Percentiles rank a stretch among this genome's conserved stretches.
Evolutionary conservation across 1,140 invertebrate species (phyloP).

Genomic region (Polypedilum vanderplanki): DNA sequence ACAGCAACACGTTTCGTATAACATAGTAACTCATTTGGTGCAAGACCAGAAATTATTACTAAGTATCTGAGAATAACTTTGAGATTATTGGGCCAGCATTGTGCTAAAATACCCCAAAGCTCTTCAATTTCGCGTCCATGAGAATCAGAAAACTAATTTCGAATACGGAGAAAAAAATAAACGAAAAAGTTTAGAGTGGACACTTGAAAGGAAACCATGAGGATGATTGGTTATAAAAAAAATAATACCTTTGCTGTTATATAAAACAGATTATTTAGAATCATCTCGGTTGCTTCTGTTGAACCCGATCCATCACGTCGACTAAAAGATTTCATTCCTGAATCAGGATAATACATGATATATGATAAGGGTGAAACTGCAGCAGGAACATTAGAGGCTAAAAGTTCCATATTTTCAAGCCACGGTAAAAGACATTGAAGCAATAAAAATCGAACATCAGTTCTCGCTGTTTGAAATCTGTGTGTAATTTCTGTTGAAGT

Average conservation of each 20-base stretch:
- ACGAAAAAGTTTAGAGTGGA: not conserved
- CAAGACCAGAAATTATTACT: constrained; percentile 92
- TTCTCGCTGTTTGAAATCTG: constrained; percentile 89
- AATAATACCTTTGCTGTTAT: constrained; percentile 93
- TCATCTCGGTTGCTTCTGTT: constrained; percentile 98
- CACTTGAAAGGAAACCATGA: not conserved
- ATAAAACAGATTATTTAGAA: constrained; percentile 97
- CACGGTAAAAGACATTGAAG: constrained; percentile 92
- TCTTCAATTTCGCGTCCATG: constrained; percentile 93
- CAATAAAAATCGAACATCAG: constrained; percentile 79
- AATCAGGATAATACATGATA: constrained; percentile 73
- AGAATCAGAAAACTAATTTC: constrained; percentile 79
- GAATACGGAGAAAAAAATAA: not conserved
- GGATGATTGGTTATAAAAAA: constrained; percentile 23
- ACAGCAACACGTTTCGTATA: constrained; percentile 92
- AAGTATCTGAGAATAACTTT: constrained; percentile 96
- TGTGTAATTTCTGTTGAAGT: constrained; percentile 82
- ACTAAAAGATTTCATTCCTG: constrained; percentile 48
- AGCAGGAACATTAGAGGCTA: constrained; percentile 90
- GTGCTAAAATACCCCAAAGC: constrained; percentile 90
- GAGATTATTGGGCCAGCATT: constrained; percentile 94
- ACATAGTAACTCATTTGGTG: constrained; percentile 81
- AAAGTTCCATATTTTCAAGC: constrained; percentile 97
- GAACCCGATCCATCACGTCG: constrained; percentile 92
- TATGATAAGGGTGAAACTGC: constrained; percentile 66